Conservation (phyloP, 2,113 vertebrate genomes). For the Phalacrocorax carbo region DNA sequence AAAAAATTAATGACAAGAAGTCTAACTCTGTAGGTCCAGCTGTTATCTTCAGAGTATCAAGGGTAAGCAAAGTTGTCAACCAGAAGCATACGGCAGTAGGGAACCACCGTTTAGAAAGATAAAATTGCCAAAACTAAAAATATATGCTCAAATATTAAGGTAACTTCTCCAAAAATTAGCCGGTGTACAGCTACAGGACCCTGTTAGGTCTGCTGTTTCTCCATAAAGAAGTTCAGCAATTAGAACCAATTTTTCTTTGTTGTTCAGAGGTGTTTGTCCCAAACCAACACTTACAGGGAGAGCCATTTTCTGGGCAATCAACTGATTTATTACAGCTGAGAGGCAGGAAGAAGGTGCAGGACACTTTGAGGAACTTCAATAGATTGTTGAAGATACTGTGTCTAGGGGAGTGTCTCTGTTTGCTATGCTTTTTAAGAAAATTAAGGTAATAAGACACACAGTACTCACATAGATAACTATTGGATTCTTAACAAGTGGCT, state of each 20-base stretch:
- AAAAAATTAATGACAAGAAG: neutral
- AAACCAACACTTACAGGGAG: neutral
- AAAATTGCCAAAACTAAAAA: neutral
- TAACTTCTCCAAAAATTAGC: neutral
- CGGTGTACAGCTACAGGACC: neutral
- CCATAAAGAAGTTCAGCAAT: neutral
- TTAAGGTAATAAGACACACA: neutral
- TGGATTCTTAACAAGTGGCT: neutral
- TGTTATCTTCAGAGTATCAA: neutral
- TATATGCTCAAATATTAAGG: neutral
- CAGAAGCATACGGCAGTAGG: neutral
- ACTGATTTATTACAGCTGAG: neutral
- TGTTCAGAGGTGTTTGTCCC: neutral
- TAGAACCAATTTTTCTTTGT: neutral
- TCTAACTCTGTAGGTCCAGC: neutral
- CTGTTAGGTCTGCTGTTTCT: neutral
- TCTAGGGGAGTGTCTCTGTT: neutral
- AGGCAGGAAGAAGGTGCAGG: neutral
- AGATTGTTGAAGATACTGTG: fast-evolving
- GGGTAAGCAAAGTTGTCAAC: neutral
- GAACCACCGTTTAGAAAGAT: neutral
- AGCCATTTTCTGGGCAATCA: neutral
- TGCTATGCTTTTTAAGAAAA: neutral
- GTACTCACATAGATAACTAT: fast-evolving
- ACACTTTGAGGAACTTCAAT: neutral